Conservation (phyloP, 2,888 invertebrate genomes). For the Hesperia comma region DNA sequence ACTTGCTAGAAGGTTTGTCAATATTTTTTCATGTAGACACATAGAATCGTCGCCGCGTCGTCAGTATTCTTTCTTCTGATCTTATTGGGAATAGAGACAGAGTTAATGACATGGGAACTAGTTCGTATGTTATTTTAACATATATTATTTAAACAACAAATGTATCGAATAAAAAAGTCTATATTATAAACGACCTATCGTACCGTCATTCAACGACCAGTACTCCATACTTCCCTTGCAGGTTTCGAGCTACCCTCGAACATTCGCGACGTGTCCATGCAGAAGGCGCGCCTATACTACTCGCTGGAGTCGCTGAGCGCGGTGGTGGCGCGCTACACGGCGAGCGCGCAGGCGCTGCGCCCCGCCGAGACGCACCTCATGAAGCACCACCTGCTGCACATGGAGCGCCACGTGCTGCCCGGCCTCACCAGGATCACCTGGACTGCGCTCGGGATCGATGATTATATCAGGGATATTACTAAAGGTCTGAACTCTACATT, state of each 20-base stretch:
- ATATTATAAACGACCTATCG: too few species aligned
- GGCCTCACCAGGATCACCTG: constrained; percentile 93
- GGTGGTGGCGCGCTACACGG: constrained; percentile 87
- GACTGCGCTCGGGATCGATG: constrained; percentile 92
- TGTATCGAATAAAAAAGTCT: too few species aligned
- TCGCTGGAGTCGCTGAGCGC: constrained; percentile 85
- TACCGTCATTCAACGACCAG: too few species aligned
- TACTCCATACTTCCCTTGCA: constrained; percentile 38
- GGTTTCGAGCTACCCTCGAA: constrained; percentile 75
- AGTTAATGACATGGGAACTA: too few species aligned
- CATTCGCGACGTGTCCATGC: constrained; percentile 83
- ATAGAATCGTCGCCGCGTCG: too few species aligned
- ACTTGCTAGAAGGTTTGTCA: too few species aligned
- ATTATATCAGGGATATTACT: constrained; percentile 84
- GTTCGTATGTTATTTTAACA: too few species aligned
- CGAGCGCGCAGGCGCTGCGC: constrained; percentile 85
- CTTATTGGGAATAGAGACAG: too few species aligned
- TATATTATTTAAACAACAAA: too few species aligned
- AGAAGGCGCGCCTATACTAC: constrained; percentile 85
- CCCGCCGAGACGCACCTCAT: constrained; percentile 89
- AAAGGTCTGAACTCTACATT: too few species aligned
- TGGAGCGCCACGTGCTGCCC: constrained; percentile 90
- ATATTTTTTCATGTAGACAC: too few species aligned
- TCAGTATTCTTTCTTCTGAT: too few species aligned
- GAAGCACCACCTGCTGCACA: constrained; percentile 86